Conservation (phyloP, 37 sponge, comb jelly and placozoan species). For the Mnemiopsis leidyi region DNA sequence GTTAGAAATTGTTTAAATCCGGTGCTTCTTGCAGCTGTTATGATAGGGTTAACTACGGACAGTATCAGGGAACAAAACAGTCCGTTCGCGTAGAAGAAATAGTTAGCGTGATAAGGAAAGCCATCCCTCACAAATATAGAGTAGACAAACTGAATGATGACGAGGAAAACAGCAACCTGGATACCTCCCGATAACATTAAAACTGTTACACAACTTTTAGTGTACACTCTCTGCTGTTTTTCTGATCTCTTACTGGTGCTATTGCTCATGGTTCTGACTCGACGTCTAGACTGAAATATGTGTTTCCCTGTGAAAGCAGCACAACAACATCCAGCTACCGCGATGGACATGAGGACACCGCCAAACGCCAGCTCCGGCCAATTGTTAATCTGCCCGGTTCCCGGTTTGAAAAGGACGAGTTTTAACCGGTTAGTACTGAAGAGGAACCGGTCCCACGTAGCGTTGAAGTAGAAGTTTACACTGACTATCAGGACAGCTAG, state of each 20-base stretch:
- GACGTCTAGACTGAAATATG: background rate
- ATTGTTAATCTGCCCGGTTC: background rate
- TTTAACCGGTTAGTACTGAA: slow-evolving; percentile 19
- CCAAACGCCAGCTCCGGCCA: slow-evolving; percentile 18
- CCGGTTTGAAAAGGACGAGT: background rate
- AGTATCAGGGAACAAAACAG: background rate
- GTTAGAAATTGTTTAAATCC: background rate
- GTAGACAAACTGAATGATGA: background rate
- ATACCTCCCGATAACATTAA: background rate
- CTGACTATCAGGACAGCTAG: background rate
- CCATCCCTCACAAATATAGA: background rate
- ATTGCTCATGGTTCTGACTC: background rate
- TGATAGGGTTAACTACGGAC: background rate
- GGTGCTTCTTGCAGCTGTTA: background rate
- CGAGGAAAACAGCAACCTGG: background rate
- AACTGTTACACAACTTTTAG: background rate
- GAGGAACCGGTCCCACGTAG: background rate
- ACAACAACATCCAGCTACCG: background rate
- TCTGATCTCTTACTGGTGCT: background rate
- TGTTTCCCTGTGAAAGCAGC: slow-evolving; percentile 16
- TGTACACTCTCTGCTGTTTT: background rate
- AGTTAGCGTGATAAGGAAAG: background rate
- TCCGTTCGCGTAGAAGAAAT: background rate
- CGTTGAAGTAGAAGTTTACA: background rate
- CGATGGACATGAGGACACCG: background rate